phyloP scores from a whole-genome alignment of 2,113 vertebrate species.

The Limanda limanda region DNA sequence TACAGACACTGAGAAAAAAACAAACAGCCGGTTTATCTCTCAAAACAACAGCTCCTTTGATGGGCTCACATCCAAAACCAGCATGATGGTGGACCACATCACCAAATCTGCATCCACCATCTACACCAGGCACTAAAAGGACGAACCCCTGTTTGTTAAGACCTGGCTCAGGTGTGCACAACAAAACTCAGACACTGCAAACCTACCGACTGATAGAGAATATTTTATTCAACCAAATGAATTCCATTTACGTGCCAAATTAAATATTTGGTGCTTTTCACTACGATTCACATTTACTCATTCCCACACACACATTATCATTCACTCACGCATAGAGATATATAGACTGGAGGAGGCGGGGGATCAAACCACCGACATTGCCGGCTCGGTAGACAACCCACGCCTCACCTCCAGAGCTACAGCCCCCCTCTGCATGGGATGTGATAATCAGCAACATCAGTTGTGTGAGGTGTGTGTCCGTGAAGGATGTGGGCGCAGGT shows the following conservation, averaged over 20 bases:
- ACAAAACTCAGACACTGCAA: neutral
- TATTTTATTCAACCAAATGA: neutral
- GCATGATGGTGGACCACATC: no score
- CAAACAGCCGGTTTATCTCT: no score
- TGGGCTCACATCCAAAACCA: no score
- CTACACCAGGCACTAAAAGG: no score
- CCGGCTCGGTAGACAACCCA: neutral
- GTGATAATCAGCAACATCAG: neutral
- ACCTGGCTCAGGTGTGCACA: neutral
- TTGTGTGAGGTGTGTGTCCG: neutral
- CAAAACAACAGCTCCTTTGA: no score
- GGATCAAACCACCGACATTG: neutral
- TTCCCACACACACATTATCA: neutral
- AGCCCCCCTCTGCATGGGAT: neutral
- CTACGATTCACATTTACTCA: no score
- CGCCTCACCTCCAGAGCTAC: neutral
- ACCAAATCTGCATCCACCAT: no score
- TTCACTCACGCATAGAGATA: no score
- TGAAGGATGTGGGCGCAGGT: neutral
- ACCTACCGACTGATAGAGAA: neutral
- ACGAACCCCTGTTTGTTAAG: no score
- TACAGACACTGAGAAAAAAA: no score
- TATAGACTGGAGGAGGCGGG: neutral
- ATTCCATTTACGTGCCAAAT: no score
- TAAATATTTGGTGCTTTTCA: no score